Percentiles rank a stretch among this genome's conserved stretches.
Conservation (phyloP, 1,140 invertebrate species). For the Diachasma alloeum region DNA sequence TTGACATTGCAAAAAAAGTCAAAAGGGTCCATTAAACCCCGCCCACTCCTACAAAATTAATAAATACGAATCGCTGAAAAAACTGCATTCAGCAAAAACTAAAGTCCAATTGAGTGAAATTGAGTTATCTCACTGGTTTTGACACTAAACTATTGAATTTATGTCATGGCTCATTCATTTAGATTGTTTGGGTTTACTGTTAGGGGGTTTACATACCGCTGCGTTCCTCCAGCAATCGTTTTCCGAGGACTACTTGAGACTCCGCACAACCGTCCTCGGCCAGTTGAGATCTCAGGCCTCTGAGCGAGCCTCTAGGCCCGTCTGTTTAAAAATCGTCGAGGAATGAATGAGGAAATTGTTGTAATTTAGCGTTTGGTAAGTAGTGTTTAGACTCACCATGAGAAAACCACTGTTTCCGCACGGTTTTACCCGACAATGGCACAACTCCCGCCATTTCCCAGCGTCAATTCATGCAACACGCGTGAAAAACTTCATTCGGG, state of each 20-base stretch:
- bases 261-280: constrained; percentile 84
- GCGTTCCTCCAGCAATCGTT: constrained; percentile 75
- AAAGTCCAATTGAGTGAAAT: too few species aligned
- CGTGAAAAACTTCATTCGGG: background rate
- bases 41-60: too few species aligned
- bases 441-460: constrained; percentile 14
- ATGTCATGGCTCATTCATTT: too few species aligned
- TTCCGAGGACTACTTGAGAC: constrained; percentile 81
- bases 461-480: background rate
- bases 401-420: constrained; percentile 16
- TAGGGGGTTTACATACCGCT: constrained; percentile 65
- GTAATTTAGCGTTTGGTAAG: background rate
- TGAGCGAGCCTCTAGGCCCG: constrained; percentile 72
- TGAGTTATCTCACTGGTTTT: too few species aligned
- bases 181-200: too few species aligned
- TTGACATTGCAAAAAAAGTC: too few species aligned
- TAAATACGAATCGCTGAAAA: too few species aligned
- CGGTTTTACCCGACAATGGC: constrained; percentile 9
- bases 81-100: too few species aligned
- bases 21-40: too few species aligned
- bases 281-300: constrained; percentile 74
- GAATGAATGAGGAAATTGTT: background rate
- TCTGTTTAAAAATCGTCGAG: constrained; percentile 58
- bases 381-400: background rate
- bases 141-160: too few species aligned